Conservation (phyloP, 1,140 invertebrate species). For the Tetragonula clypearis region DNA sequence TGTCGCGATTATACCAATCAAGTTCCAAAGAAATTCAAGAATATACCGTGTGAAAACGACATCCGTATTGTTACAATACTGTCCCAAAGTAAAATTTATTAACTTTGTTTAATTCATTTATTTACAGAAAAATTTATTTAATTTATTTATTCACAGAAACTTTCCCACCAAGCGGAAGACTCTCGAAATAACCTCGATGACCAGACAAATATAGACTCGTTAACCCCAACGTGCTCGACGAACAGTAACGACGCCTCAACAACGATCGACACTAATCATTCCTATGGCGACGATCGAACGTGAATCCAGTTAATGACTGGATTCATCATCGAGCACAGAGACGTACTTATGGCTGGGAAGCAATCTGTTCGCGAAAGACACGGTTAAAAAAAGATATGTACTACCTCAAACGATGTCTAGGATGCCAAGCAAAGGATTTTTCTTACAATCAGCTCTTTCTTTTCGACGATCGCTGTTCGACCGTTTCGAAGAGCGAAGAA, state of each 20-base stretch:
- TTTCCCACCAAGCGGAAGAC: neutral
- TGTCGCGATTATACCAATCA: too few species aligned
- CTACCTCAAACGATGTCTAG: neutral
- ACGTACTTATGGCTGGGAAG: neutral
- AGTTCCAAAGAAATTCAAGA: too few species aligned
- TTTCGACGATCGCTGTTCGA: too few species aligned
- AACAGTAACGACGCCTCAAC: neutral
- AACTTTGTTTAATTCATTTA: neutral
- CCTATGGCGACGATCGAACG: neutral
- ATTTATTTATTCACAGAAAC: neutral
- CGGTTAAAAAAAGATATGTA: neutral
- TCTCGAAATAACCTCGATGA: neutral
- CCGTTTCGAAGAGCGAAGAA: neutral
- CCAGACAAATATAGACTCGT: neutral
- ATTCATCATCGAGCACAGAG: neutral
- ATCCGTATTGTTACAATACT: too few species aligned
- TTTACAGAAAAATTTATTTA: neutral
- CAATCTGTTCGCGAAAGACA: neutral
- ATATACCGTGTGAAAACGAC: too few species aligned
- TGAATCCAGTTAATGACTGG: neutral
- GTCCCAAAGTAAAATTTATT: neutral
- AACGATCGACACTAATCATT: constrained; percentile 14
- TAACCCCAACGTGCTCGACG: neutral
- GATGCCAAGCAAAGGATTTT: neutral
- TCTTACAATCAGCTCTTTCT: neutral